Conservation (phyloP, 2,888 invertebrate genomes). For the Cerceris rybyensis region DNA sequence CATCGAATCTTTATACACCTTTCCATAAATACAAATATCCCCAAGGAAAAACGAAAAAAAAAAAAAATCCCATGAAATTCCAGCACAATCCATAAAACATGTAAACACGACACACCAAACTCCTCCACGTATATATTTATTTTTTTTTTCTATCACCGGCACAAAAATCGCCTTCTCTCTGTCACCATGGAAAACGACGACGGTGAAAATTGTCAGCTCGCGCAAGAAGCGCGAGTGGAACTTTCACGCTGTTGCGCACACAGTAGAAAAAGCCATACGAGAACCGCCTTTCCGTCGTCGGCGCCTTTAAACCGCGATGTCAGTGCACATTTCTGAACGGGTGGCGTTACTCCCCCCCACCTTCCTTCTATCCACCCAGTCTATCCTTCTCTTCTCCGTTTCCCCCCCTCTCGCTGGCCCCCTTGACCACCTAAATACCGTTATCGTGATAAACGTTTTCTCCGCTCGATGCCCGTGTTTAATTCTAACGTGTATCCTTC, state of each 20-base stretch:
- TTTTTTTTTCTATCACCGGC: constrained; percentile 17
- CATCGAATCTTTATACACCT: too few species aligned
- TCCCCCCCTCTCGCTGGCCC: constrained; percentile 8
- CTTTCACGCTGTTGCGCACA: constrained; percentile 61
- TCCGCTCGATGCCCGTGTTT: constrained; percentile 6
- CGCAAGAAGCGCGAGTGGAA: constrained; percentile 45
- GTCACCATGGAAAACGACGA: constrained; percentile 13
- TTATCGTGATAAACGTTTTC: constrained; percentile 33
- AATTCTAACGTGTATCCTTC: neutral
- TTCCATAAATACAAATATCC: too few species aligned
- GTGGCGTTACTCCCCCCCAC: constrained; percentile 46
- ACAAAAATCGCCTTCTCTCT: constrained; percentile 2
- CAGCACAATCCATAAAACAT: too few species aligned
- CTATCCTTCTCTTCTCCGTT: constrained; percentile 17
- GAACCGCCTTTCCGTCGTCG: constrained; percentile 59
- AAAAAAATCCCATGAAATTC: too few species aligned
- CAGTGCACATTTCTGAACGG: constrained; percentile 64
- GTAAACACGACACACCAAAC: too few species aligned
- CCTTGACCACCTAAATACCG: constrained; percentile 46
- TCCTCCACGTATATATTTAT: too few species aligned
- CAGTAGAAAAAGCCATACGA: constrained; percentile 59
- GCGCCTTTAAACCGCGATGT: constrained; percentile 65
- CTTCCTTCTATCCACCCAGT: constrained; percentile 2
- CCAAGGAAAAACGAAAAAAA: too few species aligned
- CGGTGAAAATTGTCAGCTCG: constrained; percentile 4